Percentiles rank a stretch among this genome's conserved stretches.
These are phyloP conservation scores for Cantharis nigra DNA, from an alignment of 2,888 invertebrate genomes.

Conservation along the genomic window DNA sequence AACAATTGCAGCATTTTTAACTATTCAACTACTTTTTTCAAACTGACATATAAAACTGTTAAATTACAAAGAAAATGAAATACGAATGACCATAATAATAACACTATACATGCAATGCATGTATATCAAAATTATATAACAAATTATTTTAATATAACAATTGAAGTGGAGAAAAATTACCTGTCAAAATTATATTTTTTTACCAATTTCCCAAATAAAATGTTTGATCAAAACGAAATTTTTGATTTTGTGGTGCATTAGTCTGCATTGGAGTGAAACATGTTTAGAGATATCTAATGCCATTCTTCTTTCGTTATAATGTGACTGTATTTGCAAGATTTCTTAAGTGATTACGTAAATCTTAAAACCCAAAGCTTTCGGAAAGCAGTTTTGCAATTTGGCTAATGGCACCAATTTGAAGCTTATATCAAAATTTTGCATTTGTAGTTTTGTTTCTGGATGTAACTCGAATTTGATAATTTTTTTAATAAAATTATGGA, in stretches of 20 bases:
- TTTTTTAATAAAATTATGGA: not conserved
- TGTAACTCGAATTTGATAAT: not conserved
- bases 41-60: slow-evolving; percentile 21
- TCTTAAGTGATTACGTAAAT: not conserved
- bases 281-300: not conserved
- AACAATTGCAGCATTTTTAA: slow-evolving; percentile 23
- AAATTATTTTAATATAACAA: not conserved
- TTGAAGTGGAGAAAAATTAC: not conserved
- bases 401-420: not conserved
- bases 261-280: not conserved
- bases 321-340: not conserved
- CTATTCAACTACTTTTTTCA: slow-evolving; percentile 23
- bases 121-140: not conserved
- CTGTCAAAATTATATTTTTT: not conserved
- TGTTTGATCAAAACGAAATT: not conserved
- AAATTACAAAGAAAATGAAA: slow-evolving; percentile 18
- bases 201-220: not conserved
- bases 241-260: too few species aligned
- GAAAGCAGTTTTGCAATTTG: not conserved
- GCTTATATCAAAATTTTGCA: not conserved
- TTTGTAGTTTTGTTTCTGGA: not conserved
- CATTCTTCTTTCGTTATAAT: not conserved
- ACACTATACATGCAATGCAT: not conserved
- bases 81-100: not conserved
- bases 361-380: not conserved